phyloP scores from a whole-genome alignment of 2,888 invertebrate genomes.

The Andrena bucephala region DNA sequence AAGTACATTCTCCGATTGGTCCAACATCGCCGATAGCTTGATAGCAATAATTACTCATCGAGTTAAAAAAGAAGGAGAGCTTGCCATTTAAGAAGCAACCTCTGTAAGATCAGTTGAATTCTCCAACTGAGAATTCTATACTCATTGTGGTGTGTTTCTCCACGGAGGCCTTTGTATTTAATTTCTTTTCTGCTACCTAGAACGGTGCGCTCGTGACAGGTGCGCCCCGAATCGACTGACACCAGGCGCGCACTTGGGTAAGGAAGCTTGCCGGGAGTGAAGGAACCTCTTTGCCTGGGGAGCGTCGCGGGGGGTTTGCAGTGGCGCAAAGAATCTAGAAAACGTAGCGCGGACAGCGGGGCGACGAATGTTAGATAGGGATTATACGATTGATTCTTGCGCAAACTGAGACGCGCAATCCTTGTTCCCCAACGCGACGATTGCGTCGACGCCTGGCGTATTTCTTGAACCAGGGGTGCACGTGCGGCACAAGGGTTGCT shows the following conservation, averaged over 20 bases:
- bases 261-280: conserved; percentile 73
- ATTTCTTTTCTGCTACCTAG: background rate
- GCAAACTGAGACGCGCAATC: background rate
- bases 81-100: background rate
- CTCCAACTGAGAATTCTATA: background rate
- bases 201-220: conserved; percentile 64
- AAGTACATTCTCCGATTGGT: too few relatives aligned
- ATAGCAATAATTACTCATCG: too few relatives aligned
- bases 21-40: too few relatives aligned
- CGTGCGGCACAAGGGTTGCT: conserved; percentile 73
- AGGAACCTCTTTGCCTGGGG: conserved; percentile 59
- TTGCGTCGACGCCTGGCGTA: conserved; percentile 84
- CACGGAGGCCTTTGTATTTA: background rate
- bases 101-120: background rate
- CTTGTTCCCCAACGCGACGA: conserved; percentile 49
- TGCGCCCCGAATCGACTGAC: conserved; percentile 70
- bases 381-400: background rate
- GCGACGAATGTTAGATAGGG: background rate
- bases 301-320: conserved; percentile 50
- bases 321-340: conserved; percentile 28
- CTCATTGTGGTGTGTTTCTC: background rate
- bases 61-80: too few relatives aligned
- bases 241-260: conserved; percentile 77
- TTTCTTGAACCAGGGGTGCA: conserved; percentile 81
- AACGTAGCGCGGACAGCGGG: too few relatives aligned